A percentile compares a stretch with the other conserved stretches of the same genome.
These are phyloP conservation scores for Cassiopea xamachana DNA, from an alignment of 30 jellyfish, hydroid and myxozoan species.

Conservation along the genomic window DNA sequence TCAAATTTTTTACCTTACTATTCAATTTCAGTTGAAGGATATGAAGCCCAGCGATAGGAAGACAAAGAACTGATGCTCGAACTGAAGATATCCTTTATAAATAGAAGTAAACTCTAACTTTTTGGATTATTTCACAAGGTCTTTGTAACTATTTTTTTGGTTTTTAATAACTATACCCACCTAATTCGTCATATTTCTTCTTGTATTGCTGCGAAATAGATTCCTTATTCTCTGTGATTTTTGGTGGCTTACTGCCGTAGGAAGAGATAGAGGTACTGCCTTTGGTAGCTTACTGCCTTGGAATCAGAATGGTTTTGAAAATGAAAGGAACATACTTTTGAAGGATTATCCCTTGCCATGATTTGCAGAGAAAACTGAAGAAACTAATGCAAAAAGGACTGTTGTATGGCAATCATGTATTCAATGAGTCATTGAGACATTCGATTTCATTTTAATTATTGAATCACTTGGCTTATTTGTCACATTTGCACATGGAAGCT, in stretches of 20 bases:
- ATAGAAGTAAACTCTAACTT: not conserved
- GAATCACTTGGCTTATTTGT: not conserved
- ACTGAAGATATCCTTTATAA: not conserved
- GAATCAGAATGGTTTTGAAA: too few relatives aligned
- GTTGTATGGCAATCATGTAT: not conserved
- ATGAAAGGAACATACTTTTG: too few relatives aligned
- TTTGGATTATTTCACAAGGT: not conserved
- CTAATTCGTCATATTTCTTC: not conserved
- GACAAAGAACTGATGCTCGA: not conserved
- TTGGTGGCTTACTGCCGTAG: too few relatives aligned
- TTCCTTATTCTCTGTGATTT: not conserved
- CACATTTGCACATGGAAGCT: constrained; percentile 37
- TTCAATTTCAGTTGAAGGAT: constrained; percentile 83
- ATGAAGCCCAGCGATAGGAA: constrained; percentile 90
- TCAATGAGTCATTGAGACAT: not conserved
- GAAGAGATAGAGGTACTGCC: too few relatives aligned
- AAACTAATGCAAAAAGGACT: not conserved
- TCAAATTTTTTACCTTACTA: not conserved
- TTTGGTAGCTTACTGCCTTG: too few relatives aligned
- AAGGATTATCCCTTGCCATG: not conserved
- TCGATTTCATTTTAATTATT: not conserved
- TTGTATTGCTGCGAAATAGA: not conserved
- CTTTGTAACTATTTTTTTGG: constrained; percentile 1
- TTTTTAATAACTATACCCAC: not conserved
- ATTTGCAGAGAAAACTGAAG: not conserved